phyloP scores from a whole-genome alignment of 2,113 vertebrate species.

The Eidolon helvum region DNA sequence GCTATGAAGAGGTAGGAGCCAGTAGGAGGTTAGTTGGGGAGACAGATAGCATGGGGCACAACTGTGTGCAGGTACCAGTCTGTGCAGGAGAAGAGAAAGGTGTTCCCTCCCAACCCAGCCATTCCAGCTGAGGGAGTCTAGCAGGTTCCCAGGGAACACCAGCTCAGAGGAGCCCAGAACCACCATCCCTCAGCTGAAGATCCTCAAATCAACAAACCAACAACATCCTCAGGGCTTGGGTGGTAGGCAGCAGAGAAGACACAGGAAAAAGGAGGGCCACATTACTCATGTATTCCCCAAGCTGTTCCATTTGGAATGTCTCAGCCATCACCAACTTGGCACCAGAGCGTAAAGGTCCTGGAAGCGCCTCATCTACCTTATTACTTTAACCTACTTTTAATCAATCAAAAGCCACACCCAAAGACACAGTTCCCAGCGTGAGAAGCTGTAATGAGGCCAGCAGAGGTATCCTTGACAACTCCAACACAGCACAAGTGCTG shows the following conservation, averaged over 20 bases:
- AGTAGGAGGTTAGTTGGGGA: neutral
- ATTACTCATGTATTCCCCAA: neutral
- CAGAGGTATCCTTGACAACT: slow-evolving; percentile 60
- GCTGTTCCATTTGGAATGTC: neutral
- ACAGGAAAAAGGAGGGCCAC: neutral
- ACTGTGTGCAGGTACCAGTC: neutral
- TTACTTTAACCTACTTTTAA: slow-evolving; percentile 61
- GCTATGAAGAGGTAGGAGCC: neutral
- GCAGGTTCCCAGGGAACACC: neutral
- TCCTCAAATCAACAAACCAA: neutral
- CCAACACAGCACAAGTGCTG: slow-evolving; percentile 15
- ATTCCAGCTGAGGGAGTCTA: neutral
- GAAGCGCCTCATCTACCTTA: slow-evolving; percentile 57
- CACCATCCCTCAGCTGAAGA: neutral
- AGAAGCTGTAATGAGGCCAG: slow-evolving; percentile 58
- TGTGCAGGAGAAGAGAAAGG: neutral
- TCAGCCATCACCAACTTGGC: neutral
- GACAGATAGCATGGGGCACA: rapidly evolving
- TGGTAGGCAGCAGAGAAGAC: neutral
- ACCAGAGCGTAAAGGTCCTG: slow-evolving; percentile 39
- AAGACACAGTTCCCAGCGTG: slow-evolving; percentile 69
- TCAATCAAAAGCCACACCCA: slow-evolving; percentile 61
- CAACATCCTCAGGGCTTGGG: neutral
- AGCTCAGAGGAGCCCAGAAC: neutral
- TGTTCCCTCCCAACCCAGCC: neutral